Conservation (phyloP, 2,113 vertebrate species). For the Stomatorhinus ivindoensis region DNA sequence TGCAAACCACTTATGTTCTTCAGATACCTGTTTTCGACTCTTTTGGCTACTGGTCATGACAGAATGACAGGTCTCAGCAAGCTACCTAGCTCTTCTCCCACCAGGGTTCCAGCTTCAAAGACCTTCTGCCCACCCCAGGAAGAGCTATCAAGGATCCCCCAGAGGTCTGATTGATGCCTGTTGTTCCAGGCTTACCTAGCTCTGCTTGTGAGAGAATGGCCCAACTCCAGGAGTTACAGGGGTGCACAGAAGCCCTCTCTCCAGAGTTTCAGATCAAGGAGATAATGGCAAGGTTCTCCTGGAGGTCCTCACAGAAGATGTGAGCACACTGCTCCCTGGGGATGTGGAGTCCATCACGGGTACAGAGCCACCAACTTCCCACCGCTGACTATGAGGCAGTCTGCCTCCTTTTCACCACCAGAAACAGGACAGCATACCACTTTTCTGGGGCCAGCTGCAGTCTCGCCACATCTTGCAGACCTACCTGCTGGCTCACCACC, state of each 20-base stretch:
- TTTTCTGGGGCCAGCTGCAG: background rate
- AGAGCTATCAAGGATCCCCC: background rate
- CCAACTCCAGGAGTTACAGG: background rate
- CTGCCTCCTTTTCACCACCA: background rate
- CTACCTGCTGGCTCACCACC: background rate
- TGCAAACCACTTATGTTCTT: background rate
- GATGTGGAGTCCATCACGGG: background rate
- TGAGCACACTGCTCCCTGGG: background rate
- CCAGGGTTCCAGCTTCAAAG: background rate
- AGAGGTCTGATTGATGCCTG: background rate
- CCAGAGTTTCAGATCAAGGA: background rate
- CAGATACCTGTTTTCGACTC: background rate
- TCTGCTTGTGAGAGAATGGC: background rate
- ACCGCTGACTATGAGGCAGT: background rate
- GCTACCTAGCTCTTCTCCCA: background rate
- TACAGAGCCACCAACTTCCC: background rate
- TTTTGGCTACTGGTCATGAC: background rate
- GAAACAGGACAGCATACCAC: background rate
- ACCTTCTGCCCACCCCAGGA: background rate
- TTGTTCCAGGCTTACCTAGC: background rate
- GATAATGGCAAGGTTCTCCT: background rate
- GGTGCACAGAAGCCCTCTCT: background rate
- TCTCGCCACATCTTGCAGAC: background rate
- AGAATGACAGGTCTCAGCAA: background rate
- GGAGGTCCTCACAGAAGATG: background rate